Conservation (phyloP, 1,140 invertebrate species). For the Drosophila tropicalis region DNA sequence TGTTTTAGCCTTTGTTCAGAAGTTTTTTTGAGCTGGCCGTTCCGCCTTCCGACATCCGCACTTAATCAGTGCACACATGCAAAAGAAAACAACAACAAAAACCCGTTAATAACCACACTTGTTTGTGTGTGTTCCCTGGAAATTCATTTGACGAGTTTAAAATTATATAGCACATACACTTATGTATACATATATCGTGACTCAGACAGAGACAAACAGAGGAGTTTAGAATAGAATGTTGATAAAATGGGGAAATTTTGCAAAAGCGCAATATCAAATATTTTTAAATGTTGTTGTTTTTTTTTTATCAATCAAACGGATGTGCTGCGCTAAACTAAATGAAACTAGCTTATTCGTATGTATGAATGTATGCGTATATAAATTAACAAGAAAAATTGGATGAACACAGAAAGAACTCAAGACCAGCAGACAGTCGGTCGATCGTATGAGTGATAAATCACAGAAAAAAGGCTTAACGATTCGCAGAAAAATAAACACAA, state of each 20-base stretch:
- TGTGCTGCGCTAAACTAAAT: background rate
- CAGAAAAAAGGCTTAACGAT: conserved; percentile 8
- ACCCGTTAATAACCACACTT: conserved; percentile 3
- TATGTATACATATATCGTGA: background rate
- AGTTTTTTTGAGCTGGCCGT: background rate
- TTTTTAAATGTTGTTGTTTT: background rate
- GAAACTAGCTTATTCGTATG: background rate
- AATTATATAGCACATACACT: no score
- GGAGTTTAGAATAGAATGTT: background rate
- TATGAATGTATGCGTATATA: background rate
- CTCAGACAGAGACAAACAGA: background rate
- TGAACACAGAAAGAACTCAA: background rate
- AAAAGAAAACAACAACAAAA: background rate
- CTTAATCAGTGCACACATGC: background rate
- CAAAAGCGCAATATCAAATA: conserved; percentile 1
- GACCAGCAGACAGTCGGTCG: background rate
- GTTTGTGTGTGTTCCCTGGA: conserved; percentile 5
- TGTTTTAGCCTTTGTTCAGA: background rate
- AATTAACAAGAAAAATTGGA: conserved; percentile 4
- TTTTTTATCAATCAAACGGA: conserved; percentile 6
- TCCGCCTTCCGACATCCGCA: background rate
- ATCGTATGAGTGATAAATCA: background rate
- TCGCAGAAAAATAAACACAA: conserved; percentile 4
- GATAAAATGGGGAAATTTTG: conserved; percentile 4
- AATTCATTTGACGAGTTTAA: background rate